A percentile compares a stretch with the other conserved stretches of the same genome.
Evolutionary conservation across 2,888 invertebrate species (phyloP).

Genomic region (Volucella inanis): DNA sequence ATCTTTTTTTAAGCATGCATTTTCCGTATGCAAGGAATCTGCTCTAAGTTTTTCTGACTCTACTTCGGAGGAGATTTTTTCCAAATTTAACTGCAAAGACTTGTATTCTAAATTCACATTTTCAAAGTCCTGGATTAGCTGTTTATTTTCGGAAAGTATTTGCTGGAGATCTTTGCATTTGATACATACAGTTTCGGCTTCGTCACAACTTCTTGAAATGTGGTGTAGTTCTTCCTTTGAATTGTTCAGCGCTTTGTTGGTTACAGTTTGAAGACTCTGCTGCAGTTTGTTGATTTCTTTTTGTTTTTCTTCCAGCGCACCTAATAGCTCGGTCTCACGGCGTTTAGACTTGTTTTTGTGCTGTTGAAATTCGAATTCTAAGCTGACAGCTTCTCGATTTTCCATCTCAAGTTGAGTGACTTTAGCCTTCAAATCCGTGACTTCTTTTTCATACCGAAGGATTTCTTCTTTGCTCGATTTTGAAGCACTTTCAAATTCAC

Average conservation of each 20-base stretch:
- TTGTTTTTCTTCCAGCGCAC: conserved; percentile 83
- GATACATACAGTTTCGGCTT: conserved; percentile 75
- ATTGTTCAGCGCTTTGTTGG: conserved; percentile 76
- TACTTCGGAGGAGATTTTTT: conserved; percentile 38
- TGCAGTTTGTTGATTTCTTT: conserved; percentile 76
- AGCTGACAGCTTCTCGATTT: conserved; percentile 79
- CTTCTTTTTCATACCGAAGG: conserved; percentile 83
- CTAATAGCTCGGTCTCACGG: conserved; percentile 85
- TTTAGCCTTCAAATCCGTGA: conserved; percentile 77
- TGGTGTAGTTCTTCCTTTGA: conserved; percentile 78
- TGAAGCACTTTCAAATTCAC: conserved; percentile 76
- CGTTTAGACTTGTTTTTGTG: conserved; percentile 84
- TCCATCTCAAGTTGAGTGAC: conserved; percentile 78
- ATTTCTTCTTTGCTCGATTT: conserved; percentile 82
- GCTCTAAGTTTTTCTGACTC: conserved; percentile 55
- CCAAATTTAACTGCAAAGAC: conserved; percentile 22
- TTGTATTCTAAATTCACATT: conserved; percentile 31
- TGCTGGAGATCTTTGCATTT: conserved; percentile 78
- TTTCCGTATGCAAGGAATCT: conserved; percentile 70
- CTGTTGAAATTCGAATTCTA: conserved; percentile 84
- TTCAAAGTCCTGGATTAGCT: conserved; percentile 62
- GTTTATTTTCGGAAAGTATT: conserved; percentile 76
- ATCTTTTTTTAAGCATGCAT: conserved; percentile 51
- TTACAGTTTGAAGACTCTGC: conserved; percentile 75
- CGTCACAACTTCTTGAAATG: conserved; percentile 74